phyloP scores from a whole-genome alignment of 2,797 vertebrate genomes.

The Mus caroli region DNA sequence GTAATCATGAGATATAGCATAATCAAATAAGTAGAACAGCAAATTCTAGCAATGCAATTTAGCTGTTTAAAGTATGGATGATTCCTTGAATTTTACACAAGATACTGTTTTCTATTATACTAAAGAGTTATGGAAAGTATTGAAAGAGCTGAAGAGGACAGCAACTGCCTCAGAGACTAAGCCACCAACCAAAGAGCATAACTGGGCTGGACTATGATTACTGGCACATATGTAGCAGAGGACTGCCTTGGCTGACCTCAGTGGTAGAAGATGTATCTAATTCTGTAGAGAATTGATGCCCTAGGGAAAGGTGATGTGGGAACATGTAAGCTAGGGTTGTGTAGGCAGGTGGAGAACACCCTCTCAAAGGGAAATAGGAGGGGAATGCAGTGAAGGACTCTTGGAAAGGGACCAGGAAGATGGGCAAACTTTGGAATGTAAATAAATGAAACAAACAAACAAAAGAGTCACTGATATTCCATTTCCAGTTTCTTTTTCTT shows the following conservation, averaged over 20 bases:
- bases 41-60: background rate
- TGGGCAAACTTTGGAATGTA: background rate
- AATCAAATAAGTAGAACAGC: background rate
- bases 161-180: background rate
- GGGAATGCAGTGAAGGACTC: background rate
- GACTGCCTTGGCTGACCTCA: background rate
- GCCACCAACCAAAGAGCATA: background rate
- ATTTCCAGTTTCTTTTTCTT: background rate
- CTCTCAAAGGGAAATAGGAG: background rate
- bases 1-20: background rate
- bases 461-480: constrained; percentile 10
- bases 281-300: background rate
- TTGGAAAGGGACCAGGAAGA: background rate
- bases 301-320: background rate
- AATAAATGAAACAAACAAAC: background rate
- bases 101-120: background rate
- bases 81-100: constrained; percentile 45
- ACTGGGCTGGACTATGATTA: too few species aligned
- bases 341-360: fast-evolving
- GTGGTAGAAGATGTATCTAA: background rate
- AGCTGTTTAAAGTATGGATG: background rate
- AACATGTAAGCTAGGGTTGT: background rate
- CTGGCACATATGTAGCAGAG: background rate
- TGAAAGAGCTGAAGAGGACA: background rate
- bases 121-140: background rate